Evolutionary conservation across 2,113 vertebrate species (phyloP).

Genomic region (Centrocercus urophasianus): DNA sequence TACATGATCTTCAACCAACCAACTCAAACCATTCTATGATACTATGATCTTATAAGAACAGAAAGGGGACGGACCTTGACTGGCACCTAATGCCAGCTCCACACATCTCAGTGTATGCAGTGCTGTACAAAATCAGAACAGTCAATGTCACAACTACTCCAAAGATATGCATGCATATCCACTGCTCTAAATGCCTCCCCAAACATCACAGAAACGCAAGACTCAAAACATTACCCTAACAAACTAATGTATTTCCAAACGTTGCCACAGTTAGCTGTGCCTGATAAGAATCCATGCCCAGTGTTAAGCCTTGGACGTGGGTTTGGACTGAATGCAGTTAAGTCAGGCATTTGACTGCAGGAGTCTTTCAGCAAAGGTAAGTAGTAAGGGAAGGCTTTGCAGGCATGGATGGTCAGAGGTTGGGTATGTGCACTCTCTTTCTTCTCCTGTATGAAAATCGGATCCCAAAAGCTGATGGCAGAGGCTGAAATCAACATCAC

Average conservation of each 20-base stretch:
- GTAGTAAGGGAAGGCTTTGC: neutral
- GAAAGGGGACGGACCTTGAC: neutral
- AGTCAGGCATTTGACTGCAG: neutral
- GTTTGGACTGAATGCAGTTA: neutral
- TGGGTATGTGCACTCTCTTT: neutral
- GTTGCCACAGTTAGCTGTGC: neutral
- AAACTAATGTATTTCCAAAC: fast-evolving
- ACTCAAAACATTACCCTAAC: neutral
- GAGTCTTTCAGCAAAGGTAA: neutral
- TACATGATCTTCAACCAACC: no score
- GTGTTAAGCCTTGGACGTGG: fast-evolving
- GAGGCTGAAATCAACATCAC: neutral
- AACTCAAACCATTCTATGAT: no score
- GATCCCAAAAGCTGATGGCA: neutral
- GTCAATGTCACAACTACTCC: neutral
- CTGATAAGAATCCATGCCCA: neutral
- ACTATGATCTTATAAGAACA: neutral
- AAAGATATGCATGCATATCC: neutral
- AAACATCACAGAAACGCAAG: neutral
- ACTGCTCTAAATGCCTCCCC: neutral
- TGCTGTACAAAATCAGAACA: neutral
- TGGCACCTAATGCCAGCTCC: neutral
- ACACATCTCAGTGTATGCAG: neutral
- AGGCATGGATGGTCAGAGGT: neutral
- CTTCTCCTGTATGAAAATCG: neutral